Base-by-base conservation (phyloP, 2,888 invertebrate species). In the Rhagophthalmus giganteus region DNA sequence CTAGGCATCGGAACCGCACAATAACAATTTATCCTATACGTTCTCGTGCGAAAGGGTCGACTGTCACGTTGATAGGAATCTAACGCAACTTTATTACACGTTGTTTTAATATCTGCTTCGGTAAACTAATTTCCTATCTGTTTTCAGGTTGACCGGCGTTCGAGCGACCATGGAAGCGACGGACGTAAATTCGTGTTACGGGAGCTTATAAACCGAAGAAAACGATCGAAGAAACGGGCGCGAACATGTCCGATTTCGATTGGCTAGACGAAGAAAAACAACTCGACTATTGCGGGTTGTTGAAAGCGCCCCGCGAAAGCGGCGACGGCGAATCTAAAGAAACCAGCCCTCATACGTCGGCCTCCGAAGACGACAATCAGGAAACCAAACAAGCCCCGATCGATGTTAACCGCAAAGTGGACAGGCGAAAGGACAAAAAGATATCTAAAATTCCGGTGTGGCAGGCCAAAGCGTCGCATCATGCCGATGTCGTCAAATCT, bases 301-400 rank as follows among this genome's bases (percentile, higher is more conserved):
- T 58, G 12, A 55, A 55, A 20, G 40, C 28, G 38, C 42, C 12
- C 24, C 46, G 61, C 1, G 61, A 59, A 52, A 50, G 55, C 9
- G 59, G 61, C 5, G 61, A 61, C 33, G 61, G 61, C 1, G 61
- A 61, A 42, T 57, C 51, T 15, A 60, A 58, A 39, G 58, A 58
- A 50, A 35, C 42, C 9, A 46, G 48, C 16, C 42, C 55, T 11
- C 46, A 47, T 32, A 47, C 40, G 20, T 55, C 55, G 13, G 54
- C 54, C 27, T 44, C 52, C n/a, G 49, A 56, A 31, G 54, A 54
- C 45, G 55, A 56, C 33, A 53, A 55, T 52, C 44, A 55, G 2
- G 57, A 59, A 20, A 40, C 45, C 12, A 52, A 39, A 39, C 51
- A 45, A 32, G 9, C 24, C 24, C 42, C 27, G 51, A 54, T 45